phyloP scores from a whole-genome alignment of 1,140 invertebrate genomes.

The Brachionus paranguensis region DNA sequence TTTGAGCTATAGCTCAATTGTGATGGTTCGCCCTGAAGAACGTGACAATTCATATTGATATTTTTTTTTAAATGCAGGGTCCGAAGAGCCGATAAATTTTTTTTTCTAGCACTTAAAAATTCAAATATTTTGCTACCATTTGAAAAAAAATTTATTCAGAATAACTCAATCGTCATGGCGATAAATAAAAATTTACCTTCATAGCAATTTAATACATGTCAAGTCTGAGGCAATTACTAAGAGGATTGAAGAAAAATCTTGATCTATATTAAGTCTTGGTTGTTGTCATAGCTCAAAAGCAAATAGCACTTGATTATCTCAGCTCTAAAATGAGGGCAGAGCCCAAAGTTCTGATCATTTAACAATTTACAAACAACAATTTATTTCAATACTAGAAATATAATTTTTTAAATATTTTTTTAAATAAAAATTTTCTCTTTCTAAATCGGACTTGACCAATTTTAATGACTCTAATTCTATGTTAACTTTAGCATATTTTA shows the following conservation, averaged over 20 bases:
- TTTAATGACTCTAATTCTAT: neutral
- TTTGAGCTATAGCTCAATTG: neutral
- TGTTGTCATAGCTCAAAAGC: conserved; percentile 26
- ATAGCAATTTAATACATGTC: conserved; percentile 2
- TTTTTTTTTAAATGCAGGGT: neutral
- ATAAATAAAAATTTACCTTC: conserved; percentile 30
- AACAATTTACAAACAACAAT: neutral
- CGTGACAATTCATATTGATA: neutral
- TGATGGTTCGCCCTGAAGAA: neutral
- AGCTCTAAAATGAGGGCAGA: neutral
- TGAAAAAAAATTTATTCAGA: conserved; percentile 4
- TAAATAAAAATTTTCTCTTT: conserved; percentile 2
- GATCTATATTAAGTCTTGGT: neutral
- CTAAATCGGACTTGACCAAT: neutral
- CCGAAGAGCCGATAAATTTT: neutral
- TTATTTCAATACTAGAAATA: conserved; percentile 12
- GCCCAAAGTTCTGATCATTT: neutral
- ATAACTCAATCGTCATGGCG: conserved; percentile 21
- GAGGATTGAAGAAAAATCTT: neutral
- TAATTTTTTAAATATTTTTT: neutral
- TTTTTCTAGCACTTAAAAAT: neutral
- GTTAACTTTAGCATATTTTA: neutral
- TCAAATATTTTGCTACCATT: neutral
- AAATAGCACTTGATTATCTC: neutral
- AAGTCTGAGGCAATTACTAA: neutral